Evolutionary conservation across 2,113 vertebrate genomes (phyloP).

Genomic region (Gorilla gorilla): DNA sequence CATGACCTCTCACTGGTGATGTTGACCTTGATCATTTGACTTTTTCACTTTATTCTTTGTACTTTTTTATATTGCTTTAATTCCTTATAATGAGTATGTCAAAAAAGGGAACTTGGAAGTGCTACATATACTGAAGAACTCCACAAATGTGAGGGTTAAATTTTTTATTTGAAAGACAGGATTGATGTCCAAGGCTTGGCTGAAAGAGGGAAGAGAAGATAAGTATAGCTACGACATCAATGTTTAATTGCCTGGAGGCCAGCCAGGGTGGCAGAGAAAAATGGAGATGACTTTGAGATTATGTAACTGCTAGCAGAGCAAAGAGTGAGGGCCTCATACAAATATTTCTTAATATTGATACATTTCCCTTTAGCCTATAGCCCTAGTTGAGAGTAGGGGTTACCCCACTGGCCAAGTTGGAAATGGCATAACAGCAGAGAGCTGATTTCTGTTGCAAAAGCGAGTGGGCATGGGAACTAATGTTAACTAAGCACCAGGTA

Average conservation of each 20-base stretch:
- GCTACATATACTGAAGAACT: background rate
- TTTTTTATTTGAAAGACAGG: slow-evolving; percentile 61
- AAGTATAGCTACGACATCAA: slow-evolving; percentile 64
- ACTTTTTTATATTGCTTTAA: slow-evolving; percentile 41
- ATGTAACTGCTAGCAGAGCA: slow-evolving; percentile 21
- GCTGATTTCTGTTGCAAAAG: background rate
- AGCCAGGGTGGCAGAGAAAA: slow-evolving; percentile 47
- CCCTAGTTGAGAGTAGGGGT: background rate
- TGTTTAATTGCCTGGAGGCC: slow-evolving; percentile 66
- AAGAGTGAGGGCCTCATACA: background rate
- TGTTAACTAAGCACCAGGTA: background rate
- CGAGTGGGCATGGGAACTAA: background rate
- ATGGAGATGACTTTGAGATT: slow-evolving; percentile 58
- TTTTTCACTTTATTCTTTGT: background rate
- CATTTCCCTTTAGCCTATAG: background rate
- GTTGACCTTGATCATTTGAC: background rate
- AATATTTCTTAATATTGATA: slow-evolving; percentile 38
- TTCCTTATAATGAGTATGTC: background rate
- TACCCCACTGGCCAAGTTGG: background rate
- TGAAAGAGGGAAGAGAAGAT: background rate
- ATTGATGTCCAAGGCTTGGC: slow-evolving; percentile 42
- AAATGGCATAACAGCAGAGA: background rate
- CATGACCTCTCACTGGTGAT: background rate
- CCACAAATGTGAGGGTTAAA: slow-evolving; percentile 33
- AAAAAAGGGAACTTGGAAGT: background rate